Evolutionary conservation across 2,797 vertebrate species (phyloP).

Genomic region (Danio albolineatus): DNA sequence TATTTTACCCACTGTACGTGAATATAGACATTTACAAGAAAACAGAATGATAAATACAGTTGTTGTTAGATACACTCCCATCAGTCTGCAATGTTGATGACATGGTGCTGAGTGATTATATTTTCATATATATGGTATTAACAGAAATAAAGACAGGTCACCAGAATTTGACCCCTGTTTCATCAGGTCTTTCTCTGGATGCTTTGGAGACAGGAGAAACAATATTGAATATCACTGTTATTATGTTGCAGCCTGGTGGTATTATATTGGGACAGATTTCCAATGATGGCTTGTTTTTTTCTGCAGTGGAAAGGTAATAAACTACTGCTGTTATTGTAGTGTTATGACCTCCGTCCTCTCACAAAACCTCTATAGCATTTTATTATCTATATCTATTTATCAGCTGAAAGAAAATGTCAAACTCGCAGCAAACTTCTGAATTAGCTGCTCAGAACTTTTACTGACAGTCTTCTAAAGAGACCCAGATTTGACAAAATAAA

Average conservation of each 20-base stretch:
- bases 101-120: no score
- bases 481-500: background rate
- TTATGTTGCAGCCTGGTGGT: slow-evolving; percentile 51
- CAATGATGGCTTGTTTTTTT: slow-evolving; percentile 51
- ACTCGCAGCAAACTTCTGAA: slow-evolving; percentile 18
- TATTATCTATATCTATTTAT: slow-evolving; percentile 44
- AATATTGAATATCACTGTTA: slow-evolving; percentile 57
- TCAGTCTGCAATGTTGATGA: no score
- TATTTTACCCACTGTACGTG: no score
- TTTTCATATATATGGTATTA: no score
- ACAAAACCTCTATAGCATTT: slow-evolving; percentile 40
- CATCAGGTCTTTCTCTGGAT: slow-evolving; percentile 32
- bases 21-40: no score
- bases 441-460: slow-evolving; percentile 14
- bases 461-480: slow-evolving; percentile 1
- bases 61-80: no score
- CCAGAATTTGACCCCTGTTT: slow-evolving; percentile 64
- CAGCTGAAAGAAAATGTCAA: slow-evolving; percentile 40
- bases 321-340: slow-evolving; percentile 52
- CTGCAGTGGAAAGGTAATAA: slow-evolving; percentile 54
- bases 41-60: no score
- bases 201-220: slow-evolving; percentile 38
- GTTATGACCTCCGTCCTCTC: slow-evolving; percentile 37
- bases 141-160: slow-evolving; percentile 55
- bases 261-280: slow-evolving; percentile 56